Evolutionary conservation across 2,797 vertebrate species (phyloP).

Genomic region (Onychomys arenicola): DNA sequence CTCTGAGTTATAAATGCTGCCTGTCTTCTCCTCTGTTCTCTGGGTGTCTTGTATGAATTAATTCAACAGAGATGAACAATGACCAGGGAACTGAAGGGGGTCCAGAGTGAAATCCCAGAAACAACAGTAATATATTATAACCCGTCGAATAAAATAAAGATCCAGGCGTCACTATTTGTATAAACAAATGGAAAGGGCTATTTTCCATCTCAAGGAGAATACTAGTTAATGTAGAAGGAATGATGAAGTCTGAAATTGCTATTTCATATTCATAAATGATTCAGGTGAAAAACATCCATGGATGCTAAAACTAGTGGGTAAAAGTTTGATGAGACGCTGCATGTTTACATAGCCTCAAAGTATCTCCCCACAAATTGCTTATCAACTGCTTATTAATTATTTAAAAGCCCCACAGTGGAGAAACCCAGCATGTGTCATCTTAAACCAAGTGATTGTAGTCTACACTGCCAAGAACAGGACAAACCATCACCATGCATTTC

Average conservation of each 20-base stretch:
- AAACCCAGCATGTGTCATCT: conserved; percentile 45
- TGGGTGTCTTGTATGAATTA: background rate
- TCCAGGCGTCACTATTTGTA: background rate
- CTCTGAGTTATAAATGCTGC: background rate
- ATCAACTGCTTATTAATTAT: conserved; percentile 59
- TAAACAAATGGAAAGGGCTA: conserved; percentile 1
- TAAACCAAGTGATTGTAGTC: conserved; percentile 19
- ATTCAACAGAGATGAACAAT: background rate
- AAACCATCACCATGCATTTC: background rate
- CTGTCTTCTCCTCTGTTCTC: background rate
- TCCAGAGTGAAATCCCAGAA: background rate
- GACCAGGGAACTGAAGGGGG: background rate
- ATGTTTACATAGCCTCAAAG: conserved; percentile 62
- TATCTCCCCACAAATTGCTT: conserved; percentile 40
- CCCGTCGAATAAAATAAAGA: conserved; percentile 46
- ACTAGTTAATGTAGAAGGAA: background rate
- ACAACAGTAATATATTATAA: background rate
- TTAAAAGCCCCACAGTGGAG: conserved; percentile 55
- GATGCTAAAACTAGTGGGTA: conserved; percentile 44
- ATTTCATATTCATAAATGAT: conserved; percentile 63
- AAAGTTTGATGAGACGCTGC: conserved; percentile 63
- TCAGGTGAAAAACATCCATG: conserved; percentile 46
- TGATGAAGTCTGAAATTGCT: conserved; percentile 34
- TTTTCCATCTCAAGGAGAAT: conserved; percentile 18
- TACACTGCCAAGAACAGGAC: background rate